phyloP scores from a whole-genome alignment of 37 sponge, comb jelly and placozoan genomes.

The Mnemiopsis leidyi region DNA sequence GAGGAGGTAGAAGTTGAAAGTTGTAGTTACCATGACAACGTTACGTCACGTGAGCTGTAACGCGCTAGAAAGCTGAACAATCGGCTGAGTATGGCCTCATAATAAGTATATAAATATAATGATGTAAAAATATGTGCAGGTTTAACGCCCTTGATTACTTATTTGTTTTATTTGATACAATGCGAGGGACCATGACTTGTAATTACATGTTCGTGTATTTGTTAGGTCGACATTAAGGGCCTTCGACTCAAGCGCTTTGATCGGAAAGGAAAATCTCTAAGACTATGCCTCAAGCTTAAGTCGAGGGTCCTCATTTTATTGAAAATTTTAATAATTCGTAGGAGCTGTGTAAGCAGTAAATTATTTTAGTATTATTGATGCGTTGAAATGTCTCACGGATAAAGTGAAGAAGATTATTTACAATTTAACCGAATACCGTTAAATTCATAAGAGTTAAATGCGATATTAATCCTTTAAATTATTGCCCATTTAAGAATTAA shows the following conservation, averaged over 20 bases:
- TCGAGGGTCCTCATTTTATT: not conserved
- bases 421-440: no score
- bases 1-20: not conserved
- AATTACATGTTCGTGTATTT: not conserved
- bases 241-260: not conserved
- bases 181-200: not conserved
- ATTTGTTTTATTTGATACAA: not conserved
- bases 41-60: no score
- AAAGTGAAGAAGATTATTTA: not conserved
- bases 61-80: not conserved
- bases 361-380: not conserved
- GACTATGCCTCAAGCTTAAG: not conserved
- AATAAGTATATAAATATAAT: not conserved
- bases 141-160: not conserved
- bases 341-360: not conserved
- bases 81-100: not conserved
- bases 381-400: not conserved
- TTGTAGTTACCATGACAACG: no score
- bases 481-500: no score
- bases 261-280: not conserved
- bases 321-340: not conserved
- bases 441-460: no score
- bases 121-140: not conserved
- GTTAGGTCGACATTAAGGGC: not conserved
- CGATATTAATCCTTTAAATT: no score